Evolutionary conservation across 2,797 vertebrate genomes (phyloP).

Genomic region (Bradypodion ventrale): DNA sequence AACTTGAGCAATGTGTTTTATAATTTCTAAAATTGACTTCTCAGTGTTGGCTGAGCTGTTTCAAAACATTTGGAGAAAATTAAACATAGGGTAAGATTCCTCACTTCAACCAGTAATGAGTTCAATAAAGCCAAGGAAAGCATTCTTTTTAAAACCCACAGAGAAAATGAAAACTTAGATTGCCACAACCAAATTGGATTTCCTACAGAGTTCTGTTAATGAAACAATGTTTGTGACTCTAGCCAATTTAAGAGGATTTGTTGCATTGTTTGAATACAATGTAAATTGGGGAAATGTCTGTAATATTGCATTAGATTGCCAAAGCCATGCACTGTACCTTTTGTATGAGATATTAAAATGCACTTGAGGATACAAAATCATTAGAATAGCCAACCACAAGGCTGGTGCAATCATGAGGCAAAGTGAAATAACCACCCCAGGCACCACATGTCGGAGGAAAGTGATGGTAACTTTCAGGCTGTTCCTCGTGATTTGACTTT

Average conservation of each 20-base stretch:
- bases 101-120: slow-evolving; percentile 2
- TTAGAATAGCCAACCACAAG: neutral
- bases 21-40: slow-evolving; percentile 26
- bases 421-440: neutral
- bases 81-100: neutral
- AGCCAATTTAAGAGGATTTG: neutral
- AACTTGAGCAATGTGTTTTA: slow-evolving; percentile 29
- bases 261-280: neutral
- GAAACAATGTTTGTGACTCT: neutral
- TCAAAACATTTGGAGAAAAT: slow-evolving; percentile 26
- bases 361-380: neutral
- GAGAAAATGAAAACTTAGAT: neutral
- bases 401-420: neutral
- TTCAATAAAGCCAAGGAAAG: neutral
- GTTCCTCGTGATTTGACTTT: neutral
- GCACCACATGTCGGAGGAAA: neutral
- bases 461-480: too few relatives aligned
- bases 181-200: neutral
- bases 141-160: neutral
- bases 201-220: neutral
- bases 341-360: neutral
- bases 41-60: slow-evolving; percentile 27
- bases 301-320: neutral
- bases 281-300: neutral
- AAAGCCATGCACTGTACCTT: neutral